Evolutionary conservation across 2,888 invertebrate genomes (phyloP).

Genomic region (Dascillus cervinus): DNA sequence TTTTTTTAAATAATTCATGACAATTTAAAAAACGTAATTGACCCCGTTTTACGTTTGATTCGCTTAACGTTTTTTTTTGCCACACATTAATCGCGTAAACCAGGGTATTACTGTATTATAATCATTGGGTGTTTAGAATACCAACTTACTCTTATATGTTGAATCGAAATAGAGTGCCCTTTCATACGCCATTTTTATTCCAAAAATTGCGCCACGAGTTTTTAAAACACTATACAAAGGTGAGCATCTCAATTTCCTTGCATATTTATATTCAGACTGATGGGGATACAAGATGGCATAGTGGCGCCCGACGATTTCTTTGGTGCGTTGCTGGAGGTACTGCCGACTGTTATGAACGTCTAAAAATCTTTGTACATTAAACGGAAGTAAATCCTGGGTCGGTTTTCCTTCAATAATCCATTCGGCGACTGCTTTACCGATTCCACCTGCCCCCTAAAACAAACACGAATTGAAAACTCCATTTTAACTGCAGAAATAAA

Average conservation of each 20-base stretch:
- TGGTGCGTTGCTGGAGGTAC: slow-evolving; percentile 54
- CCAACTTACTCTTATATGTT: slow-evolving; percentile 44
- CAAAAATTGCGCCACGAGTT: slow-evolving; percentile 58
- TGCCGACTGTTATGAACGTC: slow-evolving; percentile 59
- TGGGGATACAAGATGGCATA: slow-evolving; percentile 51
- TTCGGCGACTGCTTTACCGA: slow-evolving; percentile 60
- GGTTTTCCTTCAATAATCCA: slow-evolving; percentile 61
- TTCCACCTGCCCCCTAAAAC: slow-evolving; percentile 55
- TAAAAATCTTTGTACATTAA: slow-evolving; percentile 57
- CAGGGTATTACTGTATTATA: too few species aligned
- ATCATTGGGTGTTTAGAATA: slow-evolving; percentile 4
- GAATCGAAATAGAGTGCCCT: slow-evolving; percentile 61
- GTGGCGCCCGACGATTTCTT: slow-evolving; percentile 58
- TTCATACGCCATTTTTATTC: slow-evolving; percentile 65
- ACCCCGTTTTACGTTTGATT: too few species aligned
- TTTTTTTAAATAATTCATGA: too few species aligned
- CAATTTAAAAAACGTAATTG: too few species aligned
- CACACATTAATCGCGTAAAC: too few species aligned
- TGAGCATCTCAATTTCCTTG: slow-evolving; percentile 55
- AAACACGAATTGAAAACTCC: too few species aligned
- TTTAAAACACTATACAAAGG: slow-evolving; percentile 60
- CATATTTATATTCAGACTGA: slow-evolving; percentile 54
- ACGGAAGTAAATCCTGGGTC: slow-evolving; percentile 52
- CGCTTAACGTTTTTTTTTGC: too few species aligned
- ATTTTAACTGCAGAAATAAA: too few species aligned